Evolutionary conservation across 1,140 invertebrate species (phyloP), one percentile per base, ranked within the genome.

Genomic region (Mactra quadrangularis): DNA sequence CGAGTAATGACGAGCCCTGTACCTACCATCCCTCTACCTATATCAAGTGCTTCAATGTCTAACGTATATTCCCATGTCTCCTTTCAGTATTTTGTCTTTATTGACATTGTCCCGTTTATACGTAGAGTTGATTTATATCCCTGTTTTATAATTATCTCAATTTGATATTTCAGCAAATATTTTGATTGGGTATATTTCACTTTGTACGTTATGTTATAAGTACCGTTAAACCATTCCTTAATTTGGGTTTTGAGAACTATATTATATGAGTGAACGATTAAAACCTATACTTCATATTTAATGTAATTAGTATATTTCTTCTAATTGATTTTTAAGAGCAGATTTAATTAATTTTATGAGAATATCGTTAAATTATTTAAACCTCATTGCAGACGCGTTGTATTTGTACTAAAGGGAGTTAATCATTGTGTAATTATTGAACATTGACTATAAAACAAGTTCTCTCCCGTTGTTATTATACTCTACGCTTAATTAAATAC

Each of bases 121-220:
- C 47, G 47, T 41, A 29, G 1, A 31, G 6, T 47, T 7, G 22
- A 11, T 68, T 52, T 68, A 68, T 31, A 52, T 68, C 45, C 7
- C 9, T 47, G 64, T 47, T 27, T 47, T 41, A 22, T 31, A 25
- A 50, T 68, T 68, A 41, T 68, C 47, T 50, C 29, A 68, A 68
- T 68, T 68, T 68, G 64, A 68, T 68, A 25, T 68, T 29, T 41
- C 3, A 47, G 64, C 33, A 68, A 68, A 68, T 68, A 68, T 68
- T 68, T 68, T 68, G 38, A 68, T 68, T 68, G 64, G 64, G 45
- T 68, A 68, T 31, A 47, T 68, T 68, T 27, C 64, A 68, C 38
- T 41, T 41, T 41, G 15, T 41, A 41, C 38, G 15, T 41, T 41
- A 7, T 7, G 6, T 41, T 6, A 41, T 41, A 41, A 41, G 38